Percentiles rank a stretch among this genome's conserved stretches.
These are phyloP conservation scores for Riparia riparia DNA, from an alignment of 2,113 vertebrate genomes.

Conservation along the genomic window DNA sequence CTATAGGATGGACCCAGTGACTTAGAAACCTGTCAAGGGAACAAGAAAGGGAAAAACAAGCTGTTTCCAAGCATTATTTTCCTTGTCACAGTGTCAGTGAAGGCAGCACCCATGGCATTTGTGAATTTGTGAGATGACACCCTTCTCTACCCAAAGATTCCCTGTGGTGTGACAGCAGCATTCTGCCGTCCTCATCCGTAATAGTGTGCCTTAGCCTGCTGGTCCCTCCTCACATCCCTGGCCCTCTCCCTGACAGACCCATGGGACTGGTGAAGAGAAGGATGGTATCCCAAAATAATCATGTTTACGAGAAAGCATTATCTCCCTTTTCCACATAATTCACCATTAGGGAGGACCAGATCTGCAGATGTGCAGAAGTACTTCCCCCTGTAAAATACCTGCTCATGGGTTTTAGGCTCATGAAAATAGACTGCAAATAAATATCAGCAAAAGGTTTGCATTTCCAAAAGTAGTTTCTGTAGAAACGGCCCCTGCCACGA, in stretches of 20 bases:
- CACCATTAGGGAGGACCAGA: neutral
- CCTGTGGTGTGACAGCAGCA: neutral
- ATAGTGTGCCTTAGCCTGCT: slow-evolving; percentile 59
- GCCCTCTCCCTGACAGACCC: neutral
- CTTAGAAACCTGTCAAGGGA: neutral
- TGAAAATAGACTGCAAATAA: neutral
- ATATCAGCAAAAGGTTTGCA: neutral
- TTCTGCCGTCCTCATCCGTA: neutral
- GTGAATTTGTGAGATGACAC: neutral
- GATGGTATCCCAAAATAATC: neutral
- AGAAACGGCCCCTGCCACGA: neutral
- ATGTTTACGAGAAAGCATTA: neutral
- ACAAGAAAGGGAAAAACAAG: neutral
- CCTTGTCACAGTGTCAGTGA: neutral
- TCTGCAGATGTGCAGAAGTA: rapidly evolving
- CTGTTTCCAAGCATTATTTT: neutral
- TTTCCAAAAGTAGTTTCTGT: neutral
- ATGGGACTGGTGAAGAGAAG: neutral
- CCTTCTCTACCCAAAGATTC: slow-evolving; percentile 11
- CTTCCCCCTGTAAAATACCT: neutral
- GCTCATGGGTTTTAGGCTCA: neutral
- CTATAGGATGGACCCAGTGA: neutral
- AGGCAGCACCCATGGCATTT: neutral
- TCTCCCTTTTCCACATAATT: neutral
- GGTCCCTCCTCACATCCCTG: neutral